phyloP scores from a whole-genome alignment of 2,888 invertebrate genomes.

The Coremacera marginata region DNA sequence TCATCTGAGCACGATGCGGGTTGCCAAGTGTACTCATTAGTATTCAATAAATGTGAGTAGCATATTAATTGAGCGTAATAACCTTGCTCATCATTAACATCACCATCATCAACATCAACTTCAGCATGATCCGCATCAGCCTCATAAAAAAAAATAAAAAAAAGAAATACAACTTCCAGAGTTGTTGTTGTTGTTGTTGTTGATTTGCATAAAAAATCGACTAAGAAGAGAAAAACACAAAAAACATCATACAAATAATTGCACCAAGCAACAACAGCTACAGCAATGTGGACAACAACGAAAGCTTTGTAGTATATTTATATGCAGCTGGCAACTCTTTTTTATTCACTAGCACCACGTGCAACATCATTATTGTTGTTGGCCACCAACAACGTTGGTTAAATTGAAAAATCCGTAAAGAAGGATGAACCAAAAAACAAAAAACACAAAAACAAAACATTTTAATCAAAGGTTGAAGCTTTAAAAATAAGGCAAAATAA shows the following conservation, averaged over 20 bases:
- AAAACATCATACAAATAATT: slow-evolving; percentile 12
- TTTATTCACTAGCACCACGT: slow-evolving; percentile 4
- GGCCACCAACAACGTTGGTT: slow-evolving; percentile 34
- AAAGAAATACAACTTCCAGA: background rate
- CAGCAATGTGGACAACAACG: background rate
- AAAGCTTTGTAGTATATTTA: background rate
- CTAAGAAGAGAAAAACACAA: background rate
- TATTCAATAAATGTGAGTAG: slow-evolving; percentile 52
- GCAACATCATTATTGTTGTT: background rate
- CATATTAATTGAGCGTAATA: slow-evolving; percentile 54
- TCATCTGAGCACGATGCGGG: background rate
- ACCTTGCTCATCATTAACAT: slow-evolving; percentile 45
- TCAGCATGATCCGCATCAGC: slow-evolving; percentile 26
- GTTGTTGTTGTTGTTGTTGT: slow-evolving; percentile 13
- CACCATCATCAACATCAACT: slow-evolving; percentile 43
- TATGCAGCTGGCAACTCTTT: slow-evolving; percentile 14
- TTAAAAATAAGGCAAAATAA: background rate
- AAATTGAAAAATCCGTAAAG: slow-evolving; percentile 26
- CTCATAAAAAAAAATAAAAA: background rate
- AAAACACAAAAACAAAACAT: background rate
- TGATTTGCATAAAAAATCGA: slow-evolving; percentile 34
- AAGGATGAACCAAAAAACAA: background rate
- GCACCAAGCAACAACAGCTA: background rate
- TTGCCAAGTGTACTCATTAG: slow-evolving; percentile 45
- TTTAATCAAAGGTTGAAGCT: slow-evolving; percentile 12